Conservation (phyloP, 1,140 invertebrate species). For the Drosophila arizonae region DNA sequence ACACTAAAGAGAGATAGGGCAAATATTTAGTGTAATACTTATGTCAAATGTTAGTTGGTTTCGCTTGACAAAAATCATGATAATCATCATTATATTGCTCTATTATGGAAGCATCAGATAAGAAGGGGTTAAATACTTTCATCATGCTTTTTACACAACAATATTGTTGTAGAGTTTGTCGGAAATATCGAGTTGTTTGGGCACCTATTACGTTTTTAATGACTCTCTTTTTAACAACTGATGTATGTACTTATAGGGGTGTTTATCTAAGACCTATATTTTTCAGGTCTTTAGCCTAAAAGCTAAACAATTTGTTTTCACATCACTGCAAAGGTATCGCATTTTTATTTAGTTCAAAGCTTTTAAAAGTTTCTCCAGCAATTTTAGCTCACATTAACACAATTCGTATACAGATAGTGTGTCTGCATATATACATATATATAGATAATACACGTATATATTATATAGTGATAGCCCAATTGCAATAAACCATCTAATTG, state of each 20-base stretch:
- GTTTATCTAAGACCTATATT: neutral
- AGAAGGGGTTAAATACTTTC: too few species aligned
- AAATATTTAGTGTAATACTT: too few species aligned
- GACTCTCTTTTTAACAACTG: too few species aligned
- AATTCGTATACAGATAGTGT: constrained; percentile 1
- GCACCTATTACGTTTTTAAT: too few species aligned
- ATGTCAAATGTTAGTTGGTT: too few species aligned
- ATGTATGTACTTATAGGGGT: neutral
- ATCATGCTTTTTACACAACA: too few species aligned
- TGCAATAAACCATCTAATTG: constrained; percentile 39
- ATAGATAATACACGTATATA: neutral
- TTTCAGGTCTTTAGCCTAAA: neutral
- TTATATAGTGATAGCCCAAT: constrained; percentile 16
- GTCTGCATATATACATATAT: constrained; percentile 33
- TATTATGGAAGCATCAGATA: too few species aligned
- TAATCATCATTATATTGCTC: too few species aligned
- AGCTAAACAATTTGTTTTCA: neutral
- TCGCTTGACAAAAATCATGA: too few species aligned
- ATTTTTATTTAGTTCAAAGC: neutral
- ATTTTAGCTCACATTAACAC: constrained; percentile 23
- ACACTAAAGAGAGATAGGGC: too few species aligned
- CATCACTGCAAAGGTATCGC: neutral
- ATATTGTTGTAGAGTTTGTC: too few species aligned
- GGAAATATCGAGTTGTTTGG: too few species aligned
- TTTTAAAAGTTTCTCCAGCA: constrained; percentile 24